Evolutionary conservation across 2,888 invertebrate genomes (phyloP).

Genomic region (Diachrysia chrysitis): DNA sequence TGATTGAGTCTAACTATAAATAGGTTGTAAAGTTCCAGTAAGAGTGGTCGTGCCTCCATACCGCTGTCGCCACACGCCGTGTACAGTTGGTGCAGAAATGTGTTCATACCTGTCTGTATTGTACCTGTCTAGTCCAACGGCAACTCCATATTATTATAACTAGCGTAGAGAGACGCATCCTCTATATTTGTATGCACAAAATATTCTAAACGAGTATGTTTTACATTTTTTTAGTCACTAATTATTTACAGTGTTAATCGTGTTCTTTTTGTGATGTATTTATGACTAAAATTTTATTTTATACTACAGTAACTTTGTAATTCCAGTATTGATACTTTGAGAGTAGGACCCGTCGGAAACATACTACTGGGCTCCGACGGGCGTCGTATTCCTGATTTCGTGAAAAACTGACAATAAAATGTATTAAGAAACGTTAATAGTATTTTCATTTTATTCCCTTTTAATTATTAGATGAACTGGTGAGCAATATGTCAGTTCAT

Average conservation of each 20-base stretch:
- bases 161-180: slow-evolving; percentile 48
- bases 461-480: not conserved
- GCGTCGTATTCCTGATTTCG: slow-evolving; percentile 46
- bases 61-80: slow-evolving; percentile 25
- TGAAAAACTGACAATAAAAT: slow-evolving; percentile 70
- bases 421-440: slow-evolving; percentile 57
- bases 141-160: slow-evolving; percentile 67
- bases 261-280: slow-evolving; percentile 59
- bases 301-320: slow-evolving; percentile 44
- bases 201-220: slow-evolving; percentile 46
- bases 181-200: slow-evolving; percentile 61
- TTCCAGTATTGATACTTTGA: slow-evolving; percentile 58
- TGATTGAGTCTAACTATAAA: no score
- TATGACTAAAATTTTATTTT: slow-evolving; percentile 50
- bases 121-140: slow-evolving; percentile 72
- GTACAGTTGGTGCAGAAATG: slow-evolving; percentile 44
- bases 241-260: slow-evolving; percentile 49
- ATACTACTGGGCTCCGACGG: slow-evolving; percentile 27
- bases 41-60: not conserved
- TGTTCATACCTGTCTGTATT: slow-evolving; percentile 57
- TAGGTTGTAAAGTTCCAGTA: no score
- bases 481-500: not conserved
- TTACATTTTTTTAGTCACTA: slow-evolving; percentile 54
- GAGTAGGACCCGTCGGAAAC: slow-evolving; percentile 25
- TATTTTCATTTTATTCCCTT: slow-evolving; percentile 29